phyloP scores from a whole-genome alignment of 2,113 vertebrate species.

The Mastomys coucha region DNA sequence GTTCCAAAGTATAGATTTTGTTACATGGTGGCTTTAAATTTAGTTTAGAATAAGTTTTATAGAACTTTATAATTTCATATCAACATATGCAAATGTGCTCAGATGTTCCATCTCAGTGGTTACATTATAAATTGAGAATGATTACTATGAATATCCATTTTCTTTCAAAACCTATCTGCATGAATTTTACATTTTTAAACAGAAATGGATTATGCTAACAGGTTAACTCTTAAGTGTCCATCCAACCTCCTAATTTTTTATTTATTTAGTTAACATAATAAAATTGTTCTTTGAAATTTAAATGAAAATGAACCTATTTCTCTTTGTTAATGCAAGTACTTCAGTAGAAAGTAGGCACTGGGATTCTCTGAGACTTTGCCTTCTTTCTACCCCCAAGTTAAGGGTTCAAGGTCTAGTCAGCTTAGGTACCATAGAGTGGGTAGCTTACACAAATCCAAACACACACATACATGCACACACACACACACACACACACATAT shows the following conservation, averaged over 20 bases:
- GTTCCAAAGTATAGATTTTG: slow-evolving; percentile 11
- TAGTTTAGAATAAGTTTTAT: slow-evolving; percentile 68
- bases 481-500: neutral
- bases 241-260: neutral
- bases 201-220: slow-evolving; percentile 57
- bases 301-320: neutral
- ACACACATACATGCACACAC: neutral
- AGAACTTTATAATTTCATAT: slow-evolving; percentile 69
- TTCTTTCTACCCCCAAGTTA: fast-evolving
- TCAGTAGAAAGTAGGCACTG: neutral
- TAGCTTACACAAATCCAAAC: neutral
- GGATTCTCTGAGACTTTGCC: neutral
- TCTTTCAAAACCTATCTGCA: slow-evolving; percentile 68
- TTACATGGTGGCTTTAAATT: slow-evolving; percentile 36
- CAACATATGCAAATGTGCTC: slow-evolving; percentile 74
- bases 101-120: slow-evolving; percentile 75
- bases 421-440: fast-evolving
- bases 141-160: slow-evolving; percentile 73
- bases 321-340: neutral
- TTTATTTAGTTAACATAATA: neutral
- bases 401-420: neutral
- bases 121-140: slow-evolving; percentile 73
- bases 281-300: neutral
- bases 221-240: slow-evolving; percentile 56
- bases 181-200: slow-evolving; percentile 67